Conservation (phyloP, 2,888 invertebrate genomes). For the Merodon equestris region DNA sequence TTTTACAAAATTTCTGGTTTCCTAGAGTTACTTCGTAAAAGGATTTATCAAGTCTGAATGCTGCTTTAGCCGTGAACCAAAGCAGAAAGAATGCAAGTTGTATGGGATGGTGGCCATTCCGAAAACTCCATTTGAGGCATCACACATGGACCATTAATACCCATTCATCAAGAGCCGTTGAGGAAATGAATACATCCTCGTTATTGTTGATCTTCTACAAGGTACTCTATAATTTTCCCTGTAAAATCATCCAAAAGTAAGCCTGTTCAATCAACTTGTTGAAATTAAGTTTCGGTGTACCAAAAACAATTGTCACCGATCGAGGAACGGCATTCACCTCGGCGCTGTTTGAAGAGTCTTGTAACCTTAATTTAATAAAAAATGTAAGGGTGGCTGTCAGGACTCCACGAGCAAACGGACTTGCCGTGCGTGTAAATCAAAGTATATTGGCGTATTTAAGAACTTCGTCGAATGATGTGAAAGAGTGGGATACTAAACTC, state of each 20-base stretch:
- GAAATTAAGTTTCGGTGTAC: slow-evolving; percentile 12
- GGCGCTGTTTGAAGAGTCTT: slow-evolving; percentile 26
- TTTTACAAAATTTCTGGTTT: too few relatives aligned
- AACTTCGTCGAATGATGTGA: slow-evolving; percentile 1
- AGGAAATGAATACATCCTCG: slow-evolving; percentile 30
- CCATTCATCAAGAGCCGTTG: slow-evolving; percentile 43
- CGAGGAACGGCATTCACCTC: slow-evolving; percentile 48
- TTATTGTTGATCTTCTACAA: slow-evolving; percentile 41
- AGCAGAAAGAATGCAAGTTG: too few relatives aligned
- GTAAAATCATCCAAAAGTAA: slow-evolving; percentile 40
- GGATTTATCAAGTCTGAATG: too few relatives aligned
- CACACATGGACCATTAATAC: slow-evolving; percentile 29
- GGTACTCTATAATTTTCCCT: slow-evolving; percentile 38
- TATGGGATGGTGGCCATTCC: too few relatives aligned
- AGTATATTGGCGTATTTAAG: background rate
- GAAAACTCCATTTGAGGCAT: too few relatives aligned
- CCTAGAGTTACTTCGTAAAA: too few relatives aligned
- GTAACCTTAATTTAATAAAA: slow-evolving; percentile 21
- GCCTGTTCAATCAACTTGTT: slow-evolving; percentile 3
- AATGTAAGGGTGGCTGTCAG: slow-evolving; percentile 33
- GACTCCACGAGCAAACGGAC: slow-evolving; percentile 40
- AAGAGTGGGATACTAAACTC: slow-evolving; percentile 16
- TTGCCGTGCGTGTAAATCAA: slow-evolving; percentile 26
- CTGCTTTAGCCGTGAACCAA: too few relatives aligned
- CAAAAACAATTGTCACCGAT: too few relatives aligned